phyloP scores from a whole-genome alignment of 2,113 vertebrate genomes.

The Odontophorus gujanensis region DNA sequence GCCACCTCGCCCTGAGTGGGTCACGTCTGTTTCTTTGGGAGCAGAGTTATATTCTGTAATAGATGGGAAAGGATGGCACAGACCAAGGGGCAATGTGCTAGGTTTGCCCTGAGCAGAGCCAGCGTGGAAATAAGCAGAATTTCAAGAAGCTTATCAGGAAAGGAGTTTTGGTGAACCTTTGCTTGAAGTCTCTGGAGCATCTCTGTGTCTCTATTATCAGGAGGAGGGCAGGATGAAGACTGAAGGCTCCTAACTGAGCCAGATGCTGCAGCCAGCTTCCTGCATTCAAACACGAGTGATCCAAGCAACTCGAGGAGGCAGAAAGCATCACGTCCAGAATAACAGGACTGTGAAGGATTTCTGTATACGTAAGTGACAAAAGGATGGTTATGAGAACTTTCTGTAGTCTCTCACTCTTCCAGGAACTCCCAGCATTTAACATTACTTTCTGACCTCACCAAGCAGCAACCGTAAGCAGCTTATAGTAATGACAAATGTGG shows the following conservation, averaged over 20 bases:
- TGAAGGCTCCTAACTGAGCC: not conserved
- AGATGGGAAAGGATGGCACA: accelerated
- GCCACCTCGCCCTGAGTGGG: not conserved
- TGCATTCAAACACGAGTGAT: not conserved
- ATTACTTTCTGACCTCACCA: not conserved
- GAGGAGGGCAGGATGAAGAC: not conserved
- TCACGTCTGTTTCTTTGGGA: not conserved
- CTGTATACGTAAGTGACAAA: not conserved
- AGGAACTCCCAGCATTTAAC: not conserved
- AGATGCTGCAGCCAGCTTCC: accelerated
- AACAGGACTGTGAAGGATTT: not conserved
- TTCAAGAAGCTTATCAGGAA: not conserved
- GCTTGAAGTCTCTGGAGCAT: not conserved
- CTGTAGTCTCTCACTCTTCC: not conserved
- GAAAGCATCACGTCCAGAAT: not conserved
- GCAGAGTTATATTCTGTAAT: not conserved
- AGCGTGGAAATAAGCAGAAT: accelerated
- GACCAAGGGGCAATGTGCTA: not conserved
- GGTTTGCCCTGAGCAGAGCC: not conserved
- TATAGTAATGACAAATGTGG: not conserved
- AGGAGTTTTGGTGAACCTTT: accelerated
- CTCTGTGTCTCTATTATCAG: not conserved
- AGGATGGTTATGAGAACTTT: not conserved
- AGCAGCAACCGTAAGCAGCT: not conserved
- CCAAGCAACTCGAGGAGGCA: not conserved